Base-by-base conservation (phyloP, 2,113 vertebrate species). In the Vulpes lagopus region DNA sequence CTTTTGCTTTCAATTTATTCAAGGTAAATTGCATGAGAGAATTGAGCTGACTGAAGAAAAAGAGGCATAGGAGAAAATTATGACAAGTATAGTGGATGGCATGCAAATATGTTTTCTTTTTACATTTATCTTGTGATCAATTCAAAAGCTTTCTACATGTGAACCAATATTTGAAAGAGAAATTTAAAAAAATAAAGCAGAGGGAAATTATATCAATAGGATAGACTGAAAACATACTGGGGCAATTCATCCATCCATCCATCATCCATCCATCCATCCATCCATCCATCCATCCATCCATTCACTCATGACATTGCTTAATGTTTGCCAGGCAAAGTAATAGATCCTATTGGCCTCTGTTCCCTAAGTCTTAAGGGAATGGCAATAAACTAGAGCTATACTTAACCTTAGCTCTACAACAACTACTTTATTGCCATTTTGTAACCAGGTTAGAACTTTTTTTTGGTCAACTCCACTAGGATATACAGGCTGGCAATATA, bases 91-190 rank as follows among this genome's bases (percentile, higher is more conserved):
- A 30, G 9, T 35, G 53, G 17, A 43, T 19, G 7, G 5, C 16
- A 38, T 67, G 79, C 9, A 23, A 53, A n/a, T 89, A 60, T 38
- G 6, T 51, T 59, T 79, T 78, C 62, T 86, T 53, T 49, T 83
- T 57, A 65, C 25, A 78, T 94, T 30, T 96, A 3, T 32, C 5
- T 64, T 87, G 30, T 51, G 49, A 80, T 64, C 20, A 51, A 27
- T 49, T 94, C 55, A 92, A 64, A 87, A 49, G 6, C 12, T 90
- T 95, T 95, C 80, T 79, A 84, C 19, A 15, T 38, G 8, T 76
- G 81, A 97, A 51, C 62, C 57, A 71, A 22, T 65, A 86, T 85
- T 74, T 62, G n/a, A 93, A 73, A 79, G 94, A 27, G 64, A 95
- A 84, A 51, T 67, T 60, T 49, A 91, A 90, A 86, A 86, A 57